Evolutionary conservation across 2,888 invertebrate species (phyloP).

Genomic region (Nezara viridula): DNA sequence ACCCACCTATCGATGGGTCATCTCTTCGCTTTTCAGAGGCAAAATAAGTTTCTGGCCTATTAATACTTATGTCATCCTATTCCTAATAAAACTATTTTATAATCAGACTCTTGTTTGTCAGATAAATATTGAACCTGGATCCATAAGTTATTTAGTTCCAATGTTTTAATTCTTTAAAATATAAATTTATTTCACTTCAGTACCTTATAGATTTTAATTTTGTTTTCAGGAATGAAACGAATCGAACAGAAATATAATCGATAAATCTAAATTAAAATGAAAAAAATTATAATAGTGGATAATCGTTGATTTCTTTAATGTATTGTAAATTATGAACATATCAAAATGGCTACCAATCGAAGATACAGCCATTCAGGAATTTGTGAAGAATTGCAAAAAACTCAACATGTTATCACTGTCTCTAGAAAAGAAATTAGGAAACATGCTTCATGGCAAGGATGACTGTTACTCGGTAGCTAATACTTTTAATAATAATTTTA

Average conservation of each 20-base stretch:
- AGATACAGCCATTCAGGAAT: slow-evolving; percentile 64
- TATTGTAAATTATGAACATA: slow-evolving; percentile 61
- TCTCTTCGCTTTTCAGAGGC: too few relatives aligned
- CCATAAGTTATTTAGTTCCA: too few relatives aligned
- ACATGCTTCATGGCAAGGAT: slow-evolving; percentile 62
- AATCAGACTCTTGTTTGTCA: too few relatives aligned
- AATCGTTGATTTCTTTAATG: slow-evolving; percentile 38
- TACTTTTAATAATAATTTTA: background rate
- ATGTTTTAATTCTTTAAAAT: background rate
- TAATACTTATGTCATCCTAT: too few relatives aligned
- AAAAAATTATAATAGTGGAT: slow-evolving; percentile 46
- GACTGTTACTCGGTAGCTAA: slow-evolving; percentile 62
- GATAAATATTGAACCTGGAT: too few relatives aligned
- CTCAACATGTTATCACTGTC: slow-evolving; percentile 61
- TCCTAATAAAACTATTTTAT: too few relatives aligned
- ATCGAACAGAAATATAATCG: background rate
- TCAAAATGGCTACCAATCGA: slow-evolving; percentile 64
- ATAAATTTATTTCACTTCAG: background rate
- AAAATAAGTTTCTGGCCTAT: too few relatives aligned
- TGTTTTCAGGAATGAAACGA: slow-evolving; percentile 29
- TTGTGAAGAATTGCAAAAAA: slow-evolving; percentile 64
- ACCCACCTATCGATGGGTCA: too few relatives aligned
- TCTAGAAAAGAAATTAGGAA: slow-evolving; percentile 63
- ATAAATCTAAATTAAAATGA: slow-evolving; percentile 46
- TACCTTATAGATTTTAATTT: background rate